Evolutionary conservation across 2,113 vertebrate genomes (phyloP).

Genomic region (Meleagris gallopavo): DNA sequence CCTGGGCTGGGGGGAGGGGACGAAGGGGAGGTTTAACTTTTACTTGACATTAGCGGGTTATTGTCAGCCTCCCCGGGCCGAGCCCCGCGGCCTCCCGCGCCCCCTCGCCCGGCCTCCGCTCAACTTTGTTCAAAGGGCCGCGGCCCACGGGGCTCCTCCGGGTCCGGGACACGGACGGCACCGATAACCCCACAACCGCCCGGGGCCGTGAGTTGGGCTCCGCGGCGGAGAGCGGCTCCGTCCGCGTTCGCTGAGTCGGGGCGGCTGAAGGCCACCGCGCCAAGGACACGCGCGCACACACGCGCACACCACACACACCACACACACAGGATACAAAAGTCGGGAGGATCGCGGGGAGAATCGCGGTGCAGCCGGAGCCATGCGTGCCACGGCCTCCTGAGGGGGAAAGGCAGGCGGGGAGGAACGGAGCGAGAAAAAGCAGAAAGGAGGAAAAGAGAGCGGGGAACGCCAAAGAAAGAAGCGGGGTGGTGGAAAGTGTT

Average conservation of each 20-base stretch:
- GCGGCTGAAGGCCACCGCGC: constrained; percentile 74
- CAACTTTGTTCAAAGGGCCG: constrained; percentile 76
- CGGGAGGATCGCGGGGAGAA: constrained; percentile 47
- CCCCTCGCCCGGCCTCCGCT: background rate
- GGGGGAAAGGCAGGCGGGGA: background rate
- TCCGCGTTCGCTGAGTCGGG: constrained; percentile 61
- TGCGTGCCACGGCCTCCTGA: constrained; percentile 76
- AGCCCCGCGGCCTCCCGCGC: constrained; percentile 14
- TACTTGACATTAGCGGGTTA: constrained; percentile 52
- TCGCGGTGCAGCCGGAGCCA: constrained; percentile 69
- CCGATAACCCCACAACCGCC: constrained; percentile 39
- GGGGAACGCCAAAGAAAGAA: constrained; percentile 23
- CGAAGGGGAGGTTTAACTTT: constrained; percentile 52
- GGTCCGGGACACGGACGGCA: constrained; percentile 55
- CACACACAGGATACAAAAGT: constrained; percentile 57
- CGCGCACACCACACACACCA: background rate
- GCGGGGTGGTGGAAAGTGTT: constrained; percentile 74
- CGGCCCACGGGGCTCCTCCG: constrained; percentile 25
- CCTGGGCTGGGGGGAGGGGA: constrained; percentile 34
- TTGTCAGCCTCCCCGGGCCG: constrained; percentile 25
- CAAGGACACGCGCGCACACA: constrained; percentile 69
- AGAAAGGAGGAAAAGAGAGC: background rate
- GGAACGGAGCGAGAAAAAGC: background rate
- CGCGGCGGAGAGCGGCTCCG: constrained; percentile 53
- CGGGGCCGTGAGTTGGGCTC: constrained; percentile 32